phyloP scores from a whole-genome alignment of 2,888 invertebrate genomes.

The Eucriotettix oculatus region DNA sequence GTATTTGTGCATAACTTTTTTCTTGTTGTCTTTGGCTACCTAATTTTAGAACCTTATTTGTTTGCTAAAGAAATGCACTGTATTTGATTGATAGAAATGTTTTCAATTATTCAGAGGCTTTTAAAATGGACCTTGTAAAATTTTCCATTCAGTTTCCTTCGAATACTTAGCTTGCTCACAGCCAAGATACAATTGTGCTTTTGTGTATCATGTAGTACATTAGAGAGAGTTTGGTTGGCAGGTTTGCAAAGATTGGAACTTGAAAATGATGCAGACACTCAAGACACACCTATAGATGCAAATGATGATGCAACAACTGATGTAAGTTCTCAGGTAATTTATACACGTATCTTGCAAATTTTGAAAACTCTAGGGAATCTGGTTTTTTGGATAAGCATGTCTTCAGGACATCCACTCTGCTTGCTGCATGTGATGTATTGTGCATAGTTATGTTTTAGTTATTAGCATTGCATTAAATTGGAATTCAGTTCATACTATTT shows the following conservation, averaged over 20 bases:
- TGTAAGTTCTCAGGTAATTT: slow-evolving; percentile 8
- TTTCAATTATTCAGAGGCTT: neutral
- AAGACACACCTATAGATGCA: slow-evolving; percentile 3
- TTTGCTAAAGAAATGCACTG: neutral
- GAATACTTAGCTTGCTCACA: neutral
- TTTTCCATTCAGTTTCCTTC: slow-evolving; percentile 2
- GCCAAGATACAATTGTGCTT: neutral
- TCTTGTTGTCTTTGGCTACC: no score
- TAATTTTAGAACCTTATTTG: neutral
- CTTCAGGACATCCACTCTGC: no score
- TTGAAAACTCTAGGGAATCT: no score
- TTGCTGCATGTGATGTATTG: no score
- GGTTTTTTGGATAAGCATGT: no score
- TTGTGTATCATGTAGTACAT: slow-evolving; percentile 4
- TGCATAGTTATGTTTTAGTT: no score
- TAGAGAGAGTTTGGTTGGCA: slow-evolving; percentile 10
- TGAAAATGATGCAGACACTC: slow-evolving; percentile 3
- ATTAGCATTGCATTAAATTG: no score
- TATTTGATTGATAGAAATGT: neutral
- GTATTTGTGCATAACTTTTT: no score
- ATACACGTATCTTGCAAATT: neutral
- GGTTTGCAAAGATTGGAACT: slow-evolving; percentile 10
- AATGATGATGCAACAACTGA: slow-evolving; percentile 9
- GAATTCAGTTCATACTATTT: no score
- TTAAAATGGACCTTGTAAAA: neutral